These are phyloP conservation scores for Litocranius walleri DNA, from an alignment of 2,113 vertebrate genomes.

Conservation along the genomic window DNA sequence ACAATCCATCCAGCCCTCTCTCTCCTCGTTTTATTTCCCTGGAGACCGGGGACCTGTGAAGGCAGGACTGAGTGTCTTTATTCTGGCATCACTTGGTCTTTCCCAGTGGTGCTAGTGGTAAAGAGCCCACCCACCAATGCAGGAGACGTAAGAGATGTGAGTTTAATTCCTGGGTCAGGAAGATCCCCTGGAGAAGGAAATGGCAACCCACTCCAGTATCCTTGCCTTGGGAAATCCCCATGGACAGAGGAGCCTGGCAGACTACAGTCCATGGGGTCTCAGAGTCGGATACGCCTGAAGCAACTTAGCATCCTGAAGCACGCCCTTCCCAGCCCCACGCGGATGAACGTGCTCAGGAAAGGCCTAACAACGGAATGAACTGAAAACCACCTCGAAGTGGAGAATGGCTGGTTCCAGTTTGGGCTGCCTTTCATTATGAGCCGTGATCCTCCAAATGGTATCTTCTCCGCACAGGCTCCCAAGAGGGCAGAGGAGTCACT, in stretches of 20 bases:
- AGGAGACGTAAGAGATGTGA: neutral
- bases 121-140: neutral
- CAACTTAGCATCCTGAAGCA: neutral
- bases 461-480: neutral
- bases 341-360: neutral
- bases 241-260: neutral
- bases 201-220: neutral
- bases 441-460: neutral
- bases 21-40: neutral
- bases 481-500: neutral
- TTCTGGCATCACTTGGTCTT: neutral
- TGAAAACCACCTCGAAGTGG: rapidly evolving
- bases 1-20: neutral
- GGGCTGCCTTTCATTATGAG: neutral
- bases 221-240: neutral
- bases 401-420: rapidly evolving
- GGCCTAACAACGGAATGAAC: rapidly evolving
- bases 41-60: neutral
- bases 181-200: neutral
- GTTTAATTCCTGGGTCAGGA: neutral
- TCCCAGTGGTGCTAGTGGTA: neutral
- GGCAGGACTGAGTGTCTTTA: neutral
- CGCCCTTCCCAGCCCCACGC: neutral
- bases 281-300: neutral
- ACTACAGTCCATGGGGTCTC: neutral